These are phyloP conservation scores for Cantharis rustica DNA, from an alignment of 2,888 invertebrate genomes.

Conservation along the genomic window DNA sequence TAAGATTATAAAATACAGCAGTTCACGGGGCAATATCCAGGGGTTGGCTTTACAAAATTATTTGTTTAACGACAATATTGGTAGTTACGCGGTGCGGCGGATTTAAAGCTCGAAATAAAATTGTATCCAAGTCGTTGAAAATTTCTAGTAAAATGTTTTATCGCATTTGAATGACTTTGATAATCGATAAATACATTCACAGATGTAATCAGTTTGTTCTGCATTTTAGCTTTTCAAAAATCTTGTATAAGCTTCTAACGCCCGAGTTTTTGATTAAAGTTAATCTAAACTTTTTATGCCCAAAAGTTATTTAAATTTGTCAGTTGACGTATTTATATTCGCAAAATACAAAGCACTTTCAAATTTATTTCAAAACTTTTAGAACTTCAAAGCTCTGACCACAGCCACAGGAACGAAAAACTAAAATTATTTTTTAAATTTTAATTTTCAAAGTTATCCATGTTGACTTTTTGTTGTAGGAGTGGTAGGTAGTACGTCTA, in stretches of 20 bases:
- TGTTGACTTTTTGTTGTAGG: neutral
- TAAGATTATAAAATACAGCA: neutral
- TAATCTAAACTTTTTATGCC: neutral
- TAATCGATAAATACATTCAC: neutral
- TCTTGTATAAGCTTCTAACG: neutral
- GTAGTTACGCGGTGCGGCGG: neutral
- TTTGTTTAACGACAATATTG: neutral
- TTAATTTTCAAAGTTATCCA: neutral
- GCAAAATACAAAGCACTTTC: neutral
- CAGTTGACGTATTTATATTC: neutral
- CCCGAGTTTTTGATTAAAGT: neutral
- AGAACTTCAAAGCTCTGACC: neutral
- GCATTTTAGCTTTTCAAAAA: neutral
- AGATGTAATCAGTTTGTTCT: neutral
- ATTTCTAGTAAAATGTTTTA: neutral
- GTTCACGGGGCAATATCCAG: neutral
- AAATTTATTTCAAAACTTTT: neutral
- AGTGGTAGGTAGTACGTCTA: neutral
- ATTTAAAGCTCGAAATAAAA: neutral
- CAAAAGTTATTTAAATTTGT: neutral
- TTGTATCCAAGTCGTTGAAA: neutral
- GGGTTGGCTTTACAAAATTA: neutral
- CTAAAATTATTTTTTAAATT: neutral
- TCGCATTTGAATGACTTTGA: neutral
- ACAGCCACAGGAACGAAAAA: neutral